phyloP scores from a whole-genome alignment of 1,140 invertebrate species.

The Maconellicoccus hirsutus region DNA sequence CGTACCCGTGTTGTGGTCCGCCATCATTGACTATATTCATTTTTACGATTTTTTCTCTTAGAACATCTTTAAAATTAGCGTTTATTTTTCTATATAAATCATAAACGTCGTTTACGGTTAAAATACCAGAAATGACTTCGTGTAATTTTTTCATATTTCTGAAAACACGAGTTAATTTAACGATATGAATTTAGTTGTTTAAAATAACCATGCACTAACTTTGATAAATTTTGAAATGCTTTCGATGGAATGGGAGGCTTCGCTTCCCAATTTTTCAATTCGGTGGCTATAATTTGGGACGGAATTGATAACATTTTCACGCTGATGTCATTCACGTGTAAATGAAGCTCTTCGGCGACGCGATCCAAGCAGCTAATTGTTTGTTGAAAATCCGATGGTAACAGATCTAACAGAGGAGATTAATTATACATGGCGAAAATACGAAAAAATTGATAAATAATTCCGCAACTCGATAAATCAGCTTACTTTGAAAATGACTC shows the following conservation, averaged over 20 bases:
- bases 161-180: constrained; percentile 31
- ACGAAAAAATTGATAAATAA: too few relatives aligned
- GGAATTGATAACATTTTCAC: constrained; percentile 83
- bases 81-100: constrained; percentile 74
- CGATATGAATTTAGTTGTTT: not conserved
- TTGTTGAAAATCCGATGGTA: not conserved
- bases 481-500: constrained; percentile 46
- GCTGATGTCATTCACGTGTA: constrained; percentile 83
- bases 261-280: constrained; percentile 77
- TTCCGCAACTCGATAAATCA: too few relatives aligned
- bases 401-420: not conserved
- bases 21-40: constrained; percentile 89
- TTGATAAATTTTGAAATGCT: constrained; percentile 79
- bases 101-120: constrained; percentile 59
- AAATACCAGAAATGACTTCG: constrained; percentile 71
- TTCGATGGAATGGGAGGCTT: constrained; percentile 88
- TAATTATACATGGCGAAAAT: too few relatives aligned
- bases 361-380: constrained; percentile 25
- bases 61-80: constrained; percentile 71
- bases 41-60: constrained; percentile 68
- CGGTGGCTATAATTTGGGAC: constrained; percentile 61
- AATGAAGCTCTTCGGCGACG: constrained; percentile 29
- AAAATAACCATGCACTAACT: constrained; percentile 35
- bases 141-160: constrained; percentile 76
- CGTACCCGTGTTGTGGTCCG: constrained; percentile 83